Percentiles rank a stretch among this genome's conserved stretches.
phyloP scores from a whole-genome alignment of 2,113 vertebrate species.

The Mesoclemmys tuberculata region DNA sequence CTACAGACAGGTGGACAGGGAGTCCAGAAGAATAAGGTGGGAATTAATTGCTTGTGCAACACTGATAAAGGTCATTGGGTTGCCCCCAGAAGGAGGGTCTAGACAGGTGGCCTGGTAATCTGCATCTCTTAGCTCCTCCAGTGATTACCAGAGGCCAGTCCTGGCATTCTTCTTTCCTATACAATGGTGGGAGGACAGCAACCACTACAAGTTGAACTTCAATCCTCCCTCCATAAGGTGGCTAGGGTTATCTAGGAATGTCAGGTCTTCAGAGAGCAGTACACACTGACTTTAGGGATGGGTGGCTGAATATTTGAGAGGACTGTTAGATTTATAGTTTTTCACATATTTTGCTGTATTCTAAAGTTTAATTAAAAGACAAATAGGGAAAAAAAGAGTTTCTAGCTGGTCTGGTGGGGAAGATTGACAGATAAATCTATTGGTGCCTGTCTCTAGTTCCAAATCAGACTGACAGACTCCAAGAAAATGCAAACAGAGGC shows the following conservation, averaged over 20 bases:
- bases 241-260: background rate
- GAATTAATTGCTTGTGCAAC: background rate
- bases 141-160: background rate
- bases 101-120: background rate
- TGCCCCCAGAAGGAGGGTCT: background rate
- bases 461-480: background rate
- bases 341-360: background rate
- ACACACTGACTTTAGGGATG: background rate
- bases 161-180: background rate
- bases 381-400: background rate
- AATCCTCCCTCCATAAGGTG: background rate
- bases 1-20: background rate
- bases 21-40: background rate
- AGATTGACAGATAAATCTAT: background rate
- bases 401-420: background rate
- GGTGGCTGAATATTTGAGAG: background rate
- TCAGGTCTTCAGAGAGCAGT: background rate
- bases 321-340: background rate
- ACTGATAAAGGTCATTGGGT: background rate
- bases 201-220: background rate
- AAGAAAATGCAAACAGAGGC: background rate
- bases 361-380: background rate
- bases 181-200: background rate
- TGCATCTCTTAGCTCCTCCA: background rate
- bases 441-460: background rate